These are phyloP conservation scores for Serrognathus titanus DNA, from an alignment of 2,888 invertebrate species.

Conservation along the genomic window DNA sequence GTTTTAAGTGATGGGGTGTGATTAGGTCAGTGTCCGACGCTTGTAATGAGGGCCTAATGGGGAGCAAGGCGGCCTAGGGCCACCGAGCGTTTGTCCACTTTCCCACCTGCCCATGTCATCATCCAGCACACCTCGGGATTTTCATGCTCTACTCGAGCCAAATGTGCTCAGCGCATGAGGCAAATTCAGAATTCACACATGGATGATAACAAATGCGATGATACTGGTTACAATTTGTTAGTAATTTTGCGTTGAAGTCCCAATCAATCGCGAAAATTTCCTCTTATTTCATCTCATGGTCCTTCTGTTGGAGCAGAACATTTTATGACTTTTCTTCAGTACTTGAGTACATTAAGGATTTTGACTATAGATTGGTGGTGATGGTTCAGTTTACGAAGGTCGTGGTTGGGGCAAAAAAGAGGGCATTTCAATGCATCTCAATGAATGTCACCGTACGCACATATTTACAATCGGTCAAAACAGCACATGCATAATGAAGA, in stretches of 20 bases:
- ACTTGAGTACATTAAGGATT: neutral
- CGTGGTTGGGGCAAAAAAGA: slow-evolving; percentile 57
- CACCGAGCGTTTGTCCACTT: slow-evolving; percentile 21
- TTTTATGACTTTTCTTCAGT: too few relatives aligned
- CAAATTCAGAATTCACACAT: slow-evolving; percentile 45
- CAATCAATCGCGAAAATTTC: too few relatives aligned
- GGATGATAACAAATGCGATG: slow-evolving; percentile 33
- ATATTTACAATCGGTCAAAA: too few relatives aligned
- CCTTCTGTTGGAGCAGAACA: too few relatives aligned
- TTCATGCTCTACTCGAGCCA: slow-evolving; percentile 39
- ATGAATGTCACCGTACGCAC: too few relatives aligned
- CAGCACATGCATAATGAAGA: too few relatives aligned
- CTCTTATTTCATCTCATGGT: too few relatives aligned
- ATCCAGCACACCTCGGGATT: slow-evolving; percentile 48
- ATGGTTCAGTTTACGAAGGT: slow-evolving; percentile 61
- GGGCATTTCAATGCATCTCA: too few relatives aligned
- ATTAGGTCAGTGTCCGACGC: too few relatives aligned
- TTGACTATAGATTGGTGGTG: slow-evolving; percentile 53
- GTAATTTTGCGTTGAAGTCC: slow-evolving; percentile 24
- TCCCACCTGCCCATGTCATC: slow-evolving; percentile 45
- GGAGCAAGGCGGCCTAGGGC: slow-evolving; percentile 38
- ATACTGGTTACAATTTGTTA: slow-evolving; percentile 45
- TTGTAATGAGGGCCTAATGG: slow-evolving; percentile 45
- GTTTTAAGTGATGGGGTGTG: too few relatives aligned
- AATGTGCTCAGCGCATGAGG: slow-evolving; percentile 44